Evolutionary conservation across 2,888 invertebrate species (phyloP).

Genomic region (Tribolium freemani): DNA sequence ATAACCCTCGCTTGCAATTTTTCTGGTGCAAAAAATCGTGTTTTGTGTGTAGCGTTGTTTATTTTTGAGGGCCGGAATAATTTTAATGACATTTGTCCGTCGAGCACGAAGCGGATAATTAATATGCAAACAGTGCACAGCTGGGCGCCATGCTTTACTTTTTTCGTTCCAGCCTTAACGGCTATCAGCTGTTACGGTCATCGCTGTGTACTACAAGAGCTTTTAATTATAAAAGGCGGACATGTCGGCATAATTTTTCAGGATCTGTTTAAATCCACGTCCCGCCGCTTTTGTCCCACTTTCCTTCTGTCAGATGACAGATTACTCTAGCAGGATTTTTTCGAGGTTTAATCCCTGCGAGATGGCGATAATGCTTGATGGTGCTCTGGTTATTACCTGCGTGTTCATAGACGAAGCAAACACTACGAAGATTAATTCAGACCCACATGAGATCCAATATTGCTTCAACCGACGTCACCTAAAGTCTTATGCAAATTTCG

Average conservation of each 20-base stretch:
- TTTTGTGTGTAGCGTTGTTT: conserved; percentile 15
- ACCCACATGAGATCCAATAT: conserved; percentile 34
- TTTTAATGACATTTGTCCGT: conserved; percentile 35
- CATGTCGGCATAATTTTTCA: conserved; percentile 35
- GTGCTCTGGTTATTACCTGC: conserved; percentile 25
- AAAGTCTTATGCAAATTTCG: conserved; percentile 34
- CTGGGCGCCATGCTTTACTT: conserved; percentile 54
- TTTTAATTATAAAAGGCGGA: conserved; percentile 32
- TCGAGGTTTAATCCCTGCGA: neutral
- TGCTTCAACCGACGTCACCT: conserved; percentile 16
- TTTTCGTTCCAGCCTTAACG: conserved; percentile 54
- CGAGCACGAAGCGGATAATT: conserved; percentile 49
- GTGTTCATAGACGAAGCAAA: conserved; percentile 19
- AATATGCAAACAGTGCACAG: conserved; percentile 57
- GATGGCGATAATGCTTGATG: conserved; percentile 22
- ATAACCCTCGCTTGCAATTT: neutral
- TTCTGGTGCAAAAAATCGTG: neutral
- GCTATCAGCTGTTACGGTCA: conserved; percentile 55
- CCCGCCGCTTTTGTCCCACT: neutral
- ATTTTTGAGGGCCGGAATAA: conserved; percentile 30
- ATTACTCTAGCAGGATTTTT: neutral
- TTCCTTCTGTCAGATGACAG: conserved; percentile 10
- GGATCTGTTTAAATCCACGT: conserved; percentile 19
- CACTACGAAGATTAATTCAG: conserved; percentile 34
- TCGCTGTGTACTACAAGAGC: conserved; percentile 37